These are phyloP conservation scores for Tragopan temminckii DNA, from an alignment of 2,797 vertebrate species.

Conservation along the genomic window DNA sequence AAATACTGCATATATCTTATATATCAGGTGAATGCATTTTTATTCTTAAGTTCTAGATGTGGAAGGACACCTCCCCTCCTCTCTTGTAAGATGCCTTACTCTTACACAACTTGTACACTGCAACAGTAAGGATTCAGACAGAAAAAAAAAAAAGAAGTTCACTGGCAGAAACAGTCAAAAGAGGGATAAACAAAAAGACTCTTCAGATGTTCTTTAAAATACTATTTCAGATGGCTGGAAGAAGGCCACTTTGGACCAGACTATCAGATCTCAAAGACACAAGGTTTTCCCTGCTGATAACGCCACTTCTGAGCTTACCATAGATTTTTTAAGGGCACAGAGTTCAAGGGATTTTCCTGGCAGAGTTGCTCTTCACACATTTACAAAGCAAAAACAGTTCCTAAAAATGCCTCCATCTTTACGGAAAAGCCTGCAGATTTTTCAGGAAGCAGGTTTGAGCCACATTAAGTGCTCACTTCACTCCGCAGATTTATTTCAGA, in stretches of 20 bases:
- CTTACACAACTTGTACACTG: neutral
- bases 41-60: neutral
- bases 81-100: neutral
- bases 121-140: neutral
- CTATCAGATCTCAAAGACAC: neutral
- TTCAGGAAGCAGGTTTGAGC: neutral
- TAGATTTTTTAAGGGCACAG: neutral
- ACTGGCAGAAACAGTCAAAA: neutral
- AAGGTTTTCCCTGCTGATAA: neutral
- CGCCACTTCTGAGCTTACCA: neutral
- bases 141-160: neutral
- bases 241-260: neutral
- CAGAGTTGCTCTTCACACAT: neutral
- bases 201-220: neutral
- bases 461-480: neutral
- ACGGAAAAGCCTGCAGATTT: neutral
- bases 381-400: neutral
- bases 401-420: neutral
- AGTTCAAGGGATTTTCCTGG: neutral
- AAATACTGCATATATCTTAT: neutral
- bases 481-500: conserved; percentile 2
- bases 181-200: neutral
- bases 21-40: neutral
- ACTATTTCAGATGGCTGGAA: neutral
- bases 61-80: neutral